phyloP scores from a whole-genome alignment of 2,113 vertebrate genomes.

The Mobula hypostoma region DNA sequence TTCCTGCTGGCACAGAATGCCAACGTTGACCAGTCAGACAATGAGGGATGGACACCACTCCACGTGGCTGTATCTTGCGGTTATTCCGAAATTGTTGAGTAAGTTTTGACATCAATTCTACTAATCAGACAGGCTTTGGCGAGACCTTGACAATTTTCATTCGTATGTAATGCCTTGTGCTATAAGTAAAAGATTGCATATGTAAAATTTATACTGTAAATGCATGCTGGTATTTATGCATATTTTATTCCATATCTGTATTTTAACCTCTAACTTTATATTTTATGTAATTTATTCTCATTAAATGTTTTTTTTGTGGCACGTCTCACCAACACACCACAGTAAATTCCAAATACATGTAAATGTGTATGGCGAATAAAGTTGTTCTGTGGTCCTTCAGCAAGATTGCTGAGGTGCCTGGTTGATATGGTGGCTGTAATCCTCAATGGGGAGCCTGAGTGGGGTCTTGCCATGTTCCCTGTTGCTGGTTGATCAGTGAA shows the following conservation, averaged over 20 bases:
- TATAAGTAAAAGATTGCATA: background rate
- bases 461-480: background rate
- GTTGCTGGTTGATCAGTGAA: background rate
- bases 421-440: background rate
- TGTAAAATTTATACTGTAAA: no score
- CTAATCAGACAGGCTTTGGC: background rate
- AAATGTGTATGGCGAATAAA: no score
- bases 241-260: no score
- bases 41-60: slow-evolving; percentile 89
- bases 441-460: background rate
- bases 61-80: slow-evolving; percentile 88
- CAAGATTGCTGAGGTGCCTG: background rate
- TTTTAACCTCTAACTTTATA: no score
- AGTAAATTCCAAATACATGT: no score
- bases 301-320: no score
- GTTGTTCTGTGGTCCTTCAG: no score
- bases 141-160: background rate
- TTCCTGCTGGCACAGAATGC: slow-evolving; percentile 79
- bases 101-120: slow-evolving; percentile 48
- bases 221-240: no score
- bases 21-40: slow-evolving; percentile 82
- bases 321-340: no score
- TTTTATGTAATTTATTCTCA: no score
- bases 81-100: slow-evolving; percentile 84
- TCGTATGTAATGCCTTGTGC: background rate